phyloP scores from a whole-genome alignment of 2,888 invertebrate species.

The Rambutsinella grinnellia region DNA sequence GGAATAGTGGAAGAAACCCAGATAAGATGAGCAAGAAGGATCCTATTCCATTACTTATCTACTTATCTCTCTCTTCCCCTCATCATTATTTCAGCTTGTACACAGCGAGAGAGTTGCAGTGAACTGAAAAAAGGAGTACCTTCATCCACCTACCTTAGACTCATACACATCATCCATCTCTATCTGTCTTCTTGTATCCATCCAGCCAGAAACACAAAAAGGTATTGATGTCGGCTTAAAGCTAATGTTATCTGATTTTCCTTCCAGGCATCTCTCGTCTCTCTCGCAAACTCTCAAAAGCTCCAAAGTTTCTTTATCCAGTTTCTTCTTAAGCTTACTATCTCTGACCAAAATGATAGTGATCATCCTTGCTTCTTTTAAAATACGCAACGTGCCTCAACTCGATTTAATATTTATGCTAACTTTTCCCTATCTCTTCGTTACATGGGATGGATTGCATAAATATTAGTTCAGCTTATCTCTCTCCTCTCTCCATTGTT shows the following conservation, averaged over 20 bases:
- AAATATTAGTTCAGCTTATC: too few species aligned
- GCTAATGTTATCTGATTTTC: conserved; percentile 46
- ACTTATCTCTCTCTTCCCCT: too few species aligned
- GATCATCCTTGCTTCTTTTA: background rate
- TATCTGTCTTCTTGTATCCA: background rate
- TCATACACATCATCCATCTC: background rate
- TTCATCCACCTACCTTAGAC: background rate
- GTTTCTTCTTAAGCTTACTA: background rate
- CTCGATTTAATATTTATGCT: background rate
- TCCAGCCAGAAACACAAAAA: conserved; percentile 1
- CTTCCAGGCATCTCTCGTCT: conserved; percentile 2
- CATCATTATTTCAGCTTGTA: too few species aligned
- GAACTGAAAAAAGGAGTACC: too few species aligned
- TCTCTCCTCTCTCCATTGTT: too few species aligned
- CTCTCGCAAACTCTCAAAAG: background rate
- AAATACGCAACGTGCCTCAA: background rate
- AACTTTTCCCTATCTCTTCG: background rate
- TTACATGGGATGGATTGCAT: too few species aligned
- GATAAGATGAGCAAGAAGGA: too few species aligned
- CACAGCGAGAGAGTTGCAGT: background rate
- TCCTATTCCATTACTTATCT: too few species aligned
- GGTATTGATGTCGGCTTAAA: conserved; percentile 50
- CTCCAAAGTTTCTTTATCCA: background rate
- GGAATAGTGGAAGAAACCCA: too few species aligned
- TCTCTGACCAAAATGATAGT: background rate